phyloP scores from a whole-genome alignment of 2,797 vertebrate genomes.

The Labeo calbasu region DNA sequence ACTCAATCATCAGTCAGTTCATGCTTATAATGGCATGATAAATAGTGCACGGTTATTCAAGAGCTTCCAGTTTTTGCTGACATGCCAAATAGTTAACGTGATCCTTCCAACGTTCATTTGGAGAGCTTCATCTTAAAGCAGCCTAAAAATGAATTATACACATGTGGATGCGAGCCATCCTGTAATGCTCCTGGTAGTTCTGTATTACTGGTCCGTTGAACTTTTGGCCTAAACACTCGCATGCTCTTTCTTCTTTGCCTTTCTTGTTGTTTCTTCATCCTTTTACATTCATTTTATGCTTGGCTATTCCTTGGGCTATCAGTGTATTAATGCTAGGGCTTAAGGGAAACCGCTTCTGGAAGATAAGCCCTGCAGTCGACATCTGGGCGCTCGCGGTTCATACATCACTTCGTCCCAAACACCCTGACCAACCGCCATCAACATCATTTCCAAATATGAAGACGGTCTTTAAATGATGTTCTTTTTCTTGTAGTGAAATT shows the following conservation, averaged over 20 bases:
- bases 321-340: constrained; percentile 86
- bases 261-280: constrained; percentile 87
- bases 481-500: constrained; percentile 16
- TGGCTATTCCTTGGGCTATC: constrained; percentile 87
- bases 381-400: constrained; percentile 80
- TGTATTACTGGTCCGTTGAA: constrained; percentile 82
- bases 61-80: constrained; percentile 27
- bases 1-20: constrained; percentile 33
- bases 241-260: constrained; percentile 78
- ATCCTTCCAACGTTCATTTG: constrained; percentile 32
- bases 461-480: constrained; percentile 38
- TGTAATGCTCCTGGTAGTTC: constrained; percentile 79
- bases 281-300: constrained; percentile 89
- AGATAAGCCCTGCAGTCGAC: constrained; percentile 82
- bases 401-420: constrained; percentile 68
- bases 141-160: constrained; percentile 68
- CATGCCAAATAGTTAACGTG: constrained; percentile 18
- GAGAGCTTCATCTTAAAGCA: constrained; percentile 40
- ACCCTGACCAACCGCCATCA: constrained; percentile 39
- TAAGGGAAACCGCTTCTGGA: constrained; percentile 83
- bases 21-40: constrained; percentile 35
- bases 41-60: constrained; percentile 15
- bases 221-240: constrained; percentile 81
- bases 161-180: constrained; percentile 72
- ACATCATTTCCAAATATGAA: constrained; percentile 68